Conservation (phyloP, 2,797 vertebrate genomes). For the Nannoperca obscura region DNA sequence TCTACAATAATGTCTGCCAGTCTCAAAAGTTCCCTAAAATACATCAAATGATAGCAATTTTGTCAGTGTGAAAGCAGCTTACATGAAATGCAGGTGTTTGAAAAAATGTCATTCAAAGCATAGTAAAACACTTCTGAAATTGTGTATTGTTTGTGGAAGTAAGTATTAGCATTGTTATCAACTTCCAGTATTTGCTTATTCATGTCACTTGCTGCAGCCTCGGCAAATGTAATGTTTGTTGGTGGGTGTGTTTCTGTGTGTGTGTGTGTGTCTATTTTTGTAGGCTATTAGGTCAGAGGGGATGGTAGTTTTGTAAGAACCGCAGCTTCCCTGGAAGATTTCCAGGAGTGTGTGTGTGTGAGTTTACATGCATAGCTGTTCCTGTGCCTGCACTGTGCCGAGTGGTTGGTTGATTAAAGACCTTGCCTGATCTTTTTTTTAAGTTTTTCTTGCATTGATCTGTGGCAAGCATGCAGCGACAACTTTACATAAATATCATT, state of each 20-base stretch:
- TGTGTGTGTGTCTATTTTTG: conserved; percentile 54
- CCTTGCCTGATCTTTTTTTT: conserved; percentile 27
- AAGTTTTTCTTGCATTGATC: conserved; percentile 43
- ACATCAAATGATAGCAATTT: conserved; percentile 17
- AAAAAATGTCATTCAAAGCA: conserved; percentile 44
- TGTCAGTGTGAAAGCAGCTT: conserved; percentile 33
- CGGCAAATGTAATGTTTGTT: conserved; percentile 47
- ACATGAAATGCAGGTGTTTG: conserved; percentile 32
- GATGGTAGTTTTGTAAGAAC: conserved; percentile 50
- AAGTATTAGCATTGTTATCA: conserved; percentile 48
- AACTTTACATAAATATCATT: conserved; percentile 50
- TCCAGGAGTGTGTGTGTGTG: conserved; percentile 46
- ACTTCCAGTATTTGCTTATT: conserved; percentile 50
- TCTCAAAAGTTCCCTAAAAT: conserved; percentile 18
- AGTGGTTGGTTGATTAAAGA: conserved; percentile 57
- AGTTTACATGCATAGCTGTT: conserved; percentile 13
- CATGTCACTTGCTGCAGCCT: conserved; percentile 40
- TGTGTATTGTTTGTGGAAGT: conserved; percentile 29
- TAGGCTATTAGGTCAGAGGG: conserved; percentile 60
- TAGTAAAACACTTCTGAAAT: conserved; percentile 33
- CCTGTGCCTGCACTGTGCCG: conserved; percentile 7
- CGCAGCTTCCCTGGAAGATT: conserved; percentile 65
- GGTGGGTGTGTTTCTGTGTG: conserved; percentile 30
- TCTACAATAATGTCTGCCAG: conserved; percentile 11
- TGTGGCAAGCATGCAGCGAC: conserved; percentile 23